These are phyloP conservation scores for Bombus affinis DNA, from an alignment of 1,140 invertebrate species.

Conservation along the genomic window DNA sequence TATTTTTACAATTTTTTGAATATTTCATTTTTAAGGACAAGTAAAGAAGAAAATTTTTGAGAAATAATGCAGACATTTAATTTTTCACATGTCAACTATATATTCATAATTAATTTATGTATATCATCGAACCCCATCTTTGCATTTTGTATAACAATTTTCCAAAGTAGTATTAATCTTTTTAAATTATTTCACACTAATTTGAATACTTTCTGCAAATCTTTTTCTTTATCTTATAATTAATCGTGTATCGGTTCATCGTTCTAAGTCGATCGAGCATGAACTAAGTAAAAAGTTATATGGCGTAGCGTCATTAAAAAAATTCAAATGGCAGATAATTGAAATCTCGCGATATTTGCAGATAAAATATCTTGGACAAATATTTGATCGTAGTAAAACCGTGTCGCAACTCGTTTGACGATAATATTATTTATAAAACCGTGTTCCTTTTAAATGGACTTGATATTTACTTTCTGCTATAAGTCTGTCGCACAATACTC, in stretches of 20 bases:
- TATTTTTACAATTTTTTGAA: neutral
- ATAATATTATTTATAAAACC: neutral
- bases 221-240: too few species aligned
- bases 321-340: neutral
- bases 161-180: neutral
- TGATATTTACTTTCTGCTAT: conserved; percentile 3
- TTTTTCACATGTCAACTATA: neutral
- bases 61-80: neutral
- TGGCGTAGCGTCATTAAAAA: neutral
- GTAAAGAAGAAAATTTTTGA: neutral
- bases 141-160: neutral
- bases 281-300: neutral
- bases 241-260: too few species aligned
- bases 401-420: too few species aligned
- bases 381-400: neutral
- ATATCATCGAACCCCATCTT: neutral
- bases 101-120: neutral
- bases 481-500: neutral
- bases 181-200: too few species aligned
- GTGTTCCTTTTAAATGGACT: conserved; percentile 22
- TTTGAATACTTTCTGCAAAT: too few species aligned
- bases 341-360: neutral
- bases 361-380: conserved; percentile 5
- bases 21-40: too few species aligned
- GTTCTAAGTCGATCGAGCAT: neutral